Percentiles rank a stretch among this genome's conserved stretches.
Conservation (phyloP, 2,113 vertebrate species). For the Semnornis frantzii region DNA sequence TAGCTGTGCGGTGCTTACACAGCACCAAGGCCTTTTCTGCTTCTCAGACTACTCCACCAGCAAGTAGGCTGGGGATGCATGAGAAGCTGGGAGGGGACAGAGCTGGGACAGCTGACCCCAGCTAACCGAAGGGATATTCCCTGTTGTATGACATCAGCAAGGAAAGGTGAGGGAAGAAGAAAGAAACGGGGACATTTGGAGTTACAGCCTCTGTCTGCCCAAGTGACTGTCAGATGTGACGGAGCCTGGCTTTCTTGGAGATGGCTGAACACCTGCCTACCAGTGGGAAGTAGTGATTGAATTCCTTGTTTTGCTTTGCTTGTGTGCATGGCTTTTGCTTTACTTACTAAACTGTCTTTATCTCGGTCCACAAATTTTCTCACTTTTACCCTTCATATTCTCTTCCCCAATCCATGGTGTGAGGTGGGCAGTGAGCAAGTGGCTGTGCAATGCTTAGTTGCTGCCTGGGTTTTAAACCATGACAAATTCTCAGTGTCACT, state of each 20-base stretch:
- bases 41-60: not conserved
- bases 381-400: not conserved
- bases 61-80: not conserved
- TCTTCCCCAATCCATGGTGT: not conserved
- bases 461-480: not conserved
- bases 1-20: not conserved
- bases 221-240: rapidly evolving
- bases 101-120: not conserved
- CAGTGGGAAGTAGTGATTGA: not conserved
- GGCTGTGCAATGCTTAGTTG: not conserved
- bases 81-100: not conserved
- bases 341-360: not conserved
- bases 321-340: rapidly evolving
- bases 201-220: not conserved
- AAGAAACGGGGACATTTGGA: not conserved
- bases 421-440: rapidly evolving
- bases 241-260: not conserved
- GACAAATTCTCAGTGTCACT: not conserved
- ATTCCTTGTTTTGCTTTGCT: not conserved
- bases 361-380: not conserved
- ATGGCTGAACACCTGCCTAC: not conserved
- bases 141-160: not conserved
- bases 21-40: not conserved
- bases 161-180: not conserved
- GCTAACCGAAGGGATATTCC: not conserved